A percentile compares a stretch with the other conserved stretches of the same genome.
These are phyloP conservation scores for Chelidonichthys spinosus DNA, from an alignment of 2,797 vertebrate species.

Conservation along the genomic window DNA sequence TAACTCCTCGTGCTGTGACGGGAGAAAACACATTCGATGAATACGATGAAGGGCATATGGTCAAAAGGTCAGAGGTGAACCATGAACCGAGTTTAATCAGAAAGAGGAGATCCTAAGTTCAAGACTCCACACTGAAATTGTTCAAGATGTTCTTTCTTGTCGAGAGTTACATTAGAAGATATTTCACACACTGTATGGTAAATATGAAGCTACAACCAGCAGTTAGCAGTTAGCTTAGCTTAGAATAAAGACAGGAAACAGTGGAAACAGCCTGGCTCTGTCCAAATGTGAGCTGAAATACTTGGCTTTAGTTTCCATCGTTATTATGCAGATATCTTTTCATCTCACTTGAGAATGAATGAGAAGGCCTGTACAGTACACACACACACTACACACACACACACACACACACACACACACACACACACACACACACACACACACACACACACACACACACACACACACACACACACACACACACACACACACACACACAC, in stretches of 20 bases:
- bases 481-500: too few species aligned
- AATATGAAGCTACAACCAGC: background rate
- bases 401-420: too few species aligned
- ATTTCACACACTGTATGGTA: background rate
- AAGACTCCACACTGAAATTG: background rate
- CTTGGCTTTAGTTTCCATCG: background rate
- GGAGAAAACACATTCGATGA: background rate
- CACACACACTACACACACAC: too few species aligned
- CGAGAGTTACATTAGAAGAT: background rate
- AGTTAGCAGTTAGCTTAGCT: background rate
- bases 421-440: too few species aligned
- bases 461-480: too few species aligned
- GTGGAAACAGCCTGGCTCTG: background rate
- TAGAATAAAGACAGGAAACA: background rate
- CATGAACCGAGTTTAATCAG: background rate
- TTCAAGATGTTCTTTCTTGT: background rate
- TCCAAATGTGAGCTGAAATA: background rate
- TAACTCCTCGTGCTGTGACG: constrained; percentile 92
- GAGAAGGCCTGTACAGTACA: too few species aligned
- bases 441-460: too few species aligned
- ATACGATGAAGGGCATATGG: background rate
- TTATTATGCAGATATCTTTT: background rate
- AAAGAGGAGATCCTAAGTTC: background rate
- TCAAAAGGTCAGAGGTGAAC: background rate
- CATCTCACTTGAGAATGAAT: background rate